Percentiles rank a stretch among this genome's conserved stretches.
Conservation (phyloP, 2,113 vertebrate species). For the Passer montanus region DNA sequence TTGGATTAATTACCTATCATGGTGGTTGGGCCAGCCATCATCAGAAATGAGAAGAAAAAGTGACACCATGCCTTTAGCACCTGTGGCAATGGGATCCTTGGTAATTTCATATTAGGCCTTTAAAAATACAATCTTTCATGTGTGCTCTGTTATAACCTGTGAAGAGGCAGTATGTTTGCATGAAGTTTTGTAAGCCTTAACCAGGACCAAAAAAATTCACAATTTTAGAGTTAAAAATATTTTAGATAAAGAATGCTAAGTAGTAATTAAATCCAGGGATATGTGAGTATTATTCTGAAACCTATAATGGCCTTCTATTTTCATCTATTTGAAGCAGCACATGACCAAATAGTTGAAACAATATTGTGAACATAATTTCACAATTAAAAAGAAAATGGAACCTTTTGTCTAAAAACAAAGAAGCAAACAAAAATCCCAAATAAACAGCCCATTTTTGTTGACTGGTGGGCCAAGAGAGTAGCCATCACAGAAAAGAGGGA, state of each 20-base stretch:
- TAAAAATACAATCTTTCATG: neutral
- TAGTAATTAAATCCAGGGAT: neutral
- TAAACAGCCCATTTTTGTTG: neutral
- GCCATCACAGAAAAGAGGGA: neutral
- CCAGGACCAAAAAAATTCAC: neutral
- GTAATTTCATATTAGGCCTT: neutral
- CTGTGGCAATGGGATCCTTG: neutral
- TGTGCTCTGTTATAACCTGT: neutral
- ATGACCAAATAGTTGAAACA: neutral
- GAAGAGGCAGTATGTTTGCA: neutral
- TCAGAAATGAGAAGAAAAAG: neutral
- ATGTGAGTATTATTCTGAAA: neutral
- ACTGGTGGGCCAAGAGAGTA: neutral
- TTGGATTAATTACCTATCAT: neutral
- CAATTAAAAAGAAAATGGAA: neutral
- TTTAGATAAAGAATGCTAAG: neutral
- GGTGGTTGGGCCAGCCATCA: neutral
- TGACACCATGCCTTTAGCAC: neutral
- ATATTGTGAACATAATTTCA: neutral
- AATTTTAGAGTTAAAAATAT: neutral
- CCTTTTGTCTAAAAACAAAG: neutral
- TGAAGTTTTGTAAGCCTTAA: neutral
- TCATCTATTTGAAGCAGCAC: neutral
- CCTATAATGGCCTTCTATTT: neutral
- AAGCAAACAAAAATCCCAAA: neutral